Evolutionary conservation across 1,140 invertebrate species (phyloP), one percentile per base, ranked within the genome.

Genomic region (Heterodera carotae): DNA sequence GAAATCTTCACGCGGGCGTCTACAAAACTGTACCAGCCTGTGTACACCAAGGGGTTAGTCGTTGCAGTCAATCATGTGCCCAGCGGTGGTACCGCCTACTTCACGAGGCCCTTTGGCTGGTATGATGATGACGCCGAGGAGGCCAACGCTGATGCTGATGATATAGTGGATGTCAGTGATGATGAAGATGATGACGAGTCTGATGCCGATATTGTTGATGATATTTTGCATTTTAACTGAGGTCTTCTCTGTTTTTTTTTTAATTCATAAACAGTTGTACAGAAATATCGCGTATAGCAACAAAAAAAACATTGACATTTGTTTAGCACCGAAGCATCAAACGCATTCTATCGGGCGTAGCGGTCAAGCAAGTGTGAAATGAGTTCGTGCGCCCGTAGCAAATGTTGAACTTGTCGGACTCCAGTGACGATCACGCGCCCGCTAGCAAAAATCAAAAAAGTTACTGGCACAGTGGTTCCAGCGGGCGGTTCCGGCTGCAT

Each of bases 381-480:
- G 36, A 5, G 4, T 39, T 39, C 4, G 10, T 5, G 36, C 6
- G 43, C 34, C 22, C 8, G 22, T 1, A 10, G 5, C 25, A 69
- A 29, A 2, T 69, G 67, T 1, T 4, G n/a, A 22, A 39, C 27
- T 0, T 10, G 22, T 7, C 34, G 34, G 6, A 69, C 34, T 27
- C 67, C 67, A n/a, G 67, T 69, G 18, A 69, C 43, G 8, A 69
- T 69, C n/a, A 69, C 6, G 6, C 27, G 67, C 8, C 67, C 67
- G n/a, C 22, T 39, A 8, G 29, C 25, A 25, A 39, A 69, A 22
- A 69, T 27, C n/a, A 69, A 27, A 69, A 6, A 69, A 8, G 67
- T 25, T 8, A 53, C 48, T 3, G 48, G 36, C 4, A 39, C 36
- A 10, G 4, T 39, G 36, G 4, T 5, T 4, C 36, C n/a, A n/a